These are phyloP conservation scores for Drosophila neotestacea DNA, from an alignment of 2,888 invertebrate species.

Conservation along the genomic window DNA sequence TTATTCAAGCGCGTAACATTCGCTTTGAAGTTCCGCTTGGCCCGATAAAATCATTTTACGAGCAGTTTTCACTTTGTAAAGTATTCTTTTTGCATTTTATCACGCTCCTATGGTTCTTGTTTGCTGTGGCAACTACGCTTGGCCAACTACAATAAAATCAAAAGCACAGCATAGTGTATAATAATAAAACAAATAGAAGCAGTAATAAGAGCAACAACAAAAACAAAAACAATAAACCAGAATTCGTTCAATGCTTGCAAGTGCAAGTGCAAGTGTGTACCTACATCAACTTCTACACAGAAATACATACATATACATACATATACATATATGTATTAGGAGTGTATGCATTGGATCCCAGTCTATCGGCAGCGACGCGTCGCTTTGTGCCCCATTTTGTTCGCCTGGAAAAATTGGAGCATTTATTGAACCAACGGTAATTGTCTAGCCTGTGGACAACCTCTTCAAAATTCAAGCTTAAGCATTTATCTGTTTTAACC, in stretches of 20 bases:
- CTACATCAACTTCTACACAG: constrained; percentile 13
- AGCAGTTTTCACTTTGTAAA: constrained; percentile 41
- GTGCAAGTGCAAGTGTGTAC: constrained; percentile 57
- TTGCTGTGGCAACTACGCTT: constrained; percentile 19
- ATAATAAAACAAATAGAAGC: constrained; percentile 35
- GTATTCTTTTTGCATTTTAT: constrained; percentile 2
- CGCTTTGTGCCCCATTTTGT: constrained; percentile 72
- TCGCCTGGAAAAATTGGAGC: constrained; percentile 85
- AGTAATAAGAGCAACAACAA: constrained; percentile 5
- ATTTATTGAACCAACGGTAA: constrained; percentile 84
- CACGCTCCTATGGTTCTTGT: constrained; percentile 52
- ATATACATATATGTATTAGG: neutral
- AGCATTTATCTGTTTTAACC: no score
- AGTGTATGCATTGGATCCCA: constrained; percentile 8
- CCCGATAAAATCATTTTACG: constrained; percentile 29
- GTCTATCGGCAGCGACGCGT: constrained; percentile 45
- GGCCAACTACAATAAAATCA: constrained; percentile 11
- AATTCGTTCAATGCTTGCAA: constrained; percentile 52
- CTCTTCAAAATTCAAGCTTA: no score
- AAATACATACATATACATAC: constrained; percentile 7
- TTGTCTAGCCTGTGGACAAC: no score
- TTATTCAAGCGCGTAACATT: constrained; percentile 34
- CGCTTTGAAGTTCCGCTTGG: constrained; percentile 31
- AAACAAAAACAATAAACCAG: constrained; percentile 51
- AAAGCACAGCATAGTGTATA: constrained; percentile 34